phyloP scores from a whole-genome alignment of 1,140 invertebrate species.

The Maconellicoccus hirsutus region DNA sequence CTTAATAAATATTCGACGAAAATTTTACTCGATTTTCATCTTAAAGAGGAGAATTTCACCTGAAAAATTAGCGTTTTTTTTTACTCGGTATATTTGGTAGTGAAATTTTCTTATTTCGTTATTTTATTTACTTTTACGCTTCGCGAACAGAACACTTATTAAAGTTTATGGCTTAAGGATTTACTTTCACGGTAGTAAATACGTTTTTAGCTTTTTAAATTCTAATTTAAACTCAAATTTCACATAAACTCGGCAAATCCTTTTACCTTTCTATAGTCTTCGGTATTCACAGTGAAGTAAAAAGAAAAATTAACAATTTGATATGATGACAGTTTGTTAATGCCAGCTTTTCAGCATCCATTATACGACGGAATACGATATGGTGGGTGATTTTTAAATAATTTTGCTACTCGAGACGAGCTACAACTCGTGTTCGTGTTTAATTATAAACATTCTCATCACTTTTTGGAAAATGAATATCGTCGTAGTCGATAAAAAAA shows the following conservation, averaged over 20 bases:
- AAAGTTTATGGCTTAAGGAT: neutral
- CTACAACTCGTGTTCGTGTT: too few species aligned
- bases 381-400: too few species aligned
- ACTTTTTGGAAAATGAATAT: too few species aligned
- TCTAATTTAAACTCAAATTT: slow-evolving; percentile 6
- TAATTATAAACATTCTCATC: too few species aligned
- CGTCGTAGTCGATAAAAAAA: too few species aligned
- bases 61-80: slow-evolving; percentile 5
- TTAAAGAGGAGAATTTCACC: neutral
- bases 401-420: too few species aligned
- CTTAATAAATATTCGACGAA: neutral
- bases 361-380: too few species aligned
- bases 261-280: too few species aligned
- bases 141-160: neutral
- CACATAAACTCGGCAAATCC: neutral
- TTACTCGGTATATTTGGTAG: neutral
- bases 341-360: too few species aligned
- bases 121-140: slow-evolving; percentile 9
- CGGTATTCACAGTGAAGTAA: too few species aligned
- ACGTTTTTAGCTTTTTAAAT: slow-evolving; percentile 1
- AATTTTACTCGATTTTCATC: neutral
- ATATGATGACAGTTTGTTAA: too few species aligned
- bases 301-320: too few species aligned
- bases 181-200: slow-evolving; percentile 7
- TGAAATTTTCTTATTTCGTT: slow-evolving; percentile 6